Conservation (phyloP, 1,140 invertebrate species). For the Pantala flavescens region DNA sequence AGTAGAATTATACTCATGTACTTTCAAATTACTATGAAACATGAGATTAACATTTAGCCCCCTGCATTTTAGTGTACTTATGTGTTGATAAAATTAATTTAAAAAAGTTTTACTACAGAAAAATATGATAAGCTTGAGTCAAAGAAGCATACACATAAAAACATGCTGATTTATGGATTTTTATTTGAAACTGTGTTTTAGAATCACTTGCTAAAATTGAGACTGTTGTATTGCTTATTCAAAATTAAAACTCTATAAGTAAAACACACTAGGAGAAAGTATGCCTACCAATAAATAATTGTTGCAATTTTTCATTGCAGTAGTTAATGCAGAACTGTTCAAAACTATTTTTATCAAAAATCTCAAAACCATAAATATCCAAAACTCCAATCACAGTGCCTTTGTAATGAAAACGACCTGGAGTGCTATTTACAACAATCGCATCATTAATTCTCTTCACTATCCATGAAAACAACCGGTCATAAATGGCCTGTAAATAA, state of each 20-base stretch:
- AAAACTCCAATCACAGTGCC: conserved; percentile 88
- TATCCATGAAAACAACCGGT: conserved; percentile 86
- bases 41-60: too few relatives aligned
- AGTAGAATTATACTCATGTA: too few relatives aligned
- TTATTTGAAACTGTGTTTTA: too few relatives aligned
- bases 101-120: too few relatives aligned
- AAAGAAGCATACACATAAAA: too few relatives aligned
- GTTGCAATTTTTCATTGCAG: conserved; percentile 94
- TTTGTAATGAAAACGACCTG: conserved; percentile 38
- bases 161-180: too few relatives aligned
- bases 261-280: background rate
- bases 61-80: too few relatives aligned
- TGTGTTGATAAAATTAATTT: too few relatives aligned
- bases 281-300: conserved; percentile 81
- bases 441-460: conserved; percentile 79
- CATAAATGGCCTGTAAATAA: conserved; percentile 67
- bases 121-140: too few relatives aligned
- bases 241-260: background rate
- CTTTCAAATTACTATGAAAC: too few relatives aligned
- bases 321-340: conserved; percentile 97
- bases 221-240: background rate
- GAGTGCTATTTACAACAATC: conserved; percentile 54
- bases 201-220: too few relatives aligned
- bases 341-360: conserved; percentile 90
- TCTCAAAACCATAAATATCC: conserved; percentile 97